phyloP scores from a whole-genome alignment of 2,888 invertebrate genomes.

The Spialia ferax region DNA sequence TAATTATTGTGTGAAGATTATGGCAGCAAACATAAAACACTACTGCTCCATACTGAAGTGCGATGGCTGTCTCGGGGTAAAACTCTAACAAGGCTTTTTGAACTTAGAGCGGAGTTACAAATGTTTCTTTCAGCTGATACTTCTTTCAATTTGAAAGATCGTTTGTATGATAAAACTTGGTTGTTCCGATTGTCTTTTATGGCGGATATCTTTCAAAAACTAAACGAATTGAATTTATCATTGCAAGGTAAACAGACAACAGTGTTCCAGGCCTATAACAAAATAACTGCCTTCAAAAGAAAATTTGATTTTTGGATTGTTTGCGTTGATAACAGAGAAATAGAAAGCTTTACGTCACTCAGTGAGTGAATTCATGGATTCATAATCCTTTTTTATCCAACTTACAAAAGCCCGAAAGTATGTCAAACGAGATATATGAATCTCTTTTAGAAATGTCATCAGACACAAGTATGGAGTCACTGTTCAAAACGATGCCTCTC shows the following conservation, averaged over 20 bases:
- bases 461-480: conserved; percentile 53
- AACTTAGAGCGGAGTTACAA: conserved; percentile 50
- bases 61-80: conserved; percentile 52
- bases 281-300: conserved; percentile 51
- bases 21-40: conserved; percentile 47
- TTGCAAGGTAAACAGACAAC: conserved; percentile 53
- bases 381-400: conserved; percentile 49
- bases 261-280: conserved; percentile 50
- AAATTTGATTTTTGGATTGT: conserved; percentile 53
- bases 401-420: conserved; percentile 51
- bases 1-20: conserved; percentile 37
- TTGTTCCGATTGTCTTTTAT: conserved; percentile 48
- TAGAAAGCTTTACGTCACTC: conserved; percentile 52
- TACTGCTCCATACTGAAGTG: conserved; percentile 50
- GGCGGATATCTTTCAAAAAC: conserved; percentile 48
- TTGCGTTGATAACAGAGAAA: conserved; percentile 48
- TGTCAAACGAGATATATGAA: conserved; percentile 52
- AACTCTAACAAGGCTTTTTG: conserved; percentile 47
- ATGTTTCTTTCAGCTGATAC: conserved; percentile 46
- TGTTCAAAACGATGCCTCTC: conserved; percentile 52
- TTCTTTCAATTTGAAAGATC: conserved; percentile 48
- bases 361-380: conserved; percentile 49
- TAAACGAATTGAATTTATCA: conserved; percentile 48
- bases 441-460: conserved; percentile 54
- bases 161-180: conserved; percentile 46